Percentiles rank a stretch among this genome's conserved stretches.
Conservation (phyloP, 2,113 vertebrate species). For the Cynoglossus semilaevis region DNA sequence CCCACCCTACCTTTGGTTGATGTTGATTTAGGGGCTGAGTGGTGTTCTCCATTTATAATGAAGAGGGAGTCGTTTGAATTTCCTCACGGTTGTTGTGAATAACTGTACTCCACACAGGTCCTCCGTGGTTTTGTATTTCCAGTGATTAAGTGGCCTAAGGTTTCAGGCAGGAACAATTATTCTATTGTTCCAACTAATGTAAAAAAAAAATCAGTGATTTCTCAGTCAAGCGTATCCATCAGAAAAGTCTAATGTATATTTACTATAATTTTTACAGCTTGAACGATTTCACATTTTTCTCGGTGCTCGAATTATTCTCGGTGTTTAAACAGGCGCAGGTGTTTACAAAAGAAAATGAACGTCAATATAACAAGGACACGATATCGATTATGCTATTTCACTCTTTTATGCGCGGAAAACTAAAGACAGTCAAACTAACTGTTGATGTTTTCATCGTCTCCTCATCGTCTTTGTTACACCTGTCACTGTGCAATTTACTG, state of each 20-base stretch:
- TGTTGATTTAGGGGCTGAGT: constrained; percentile 46
- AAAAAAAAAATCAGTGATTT: constrained; percentile 16
- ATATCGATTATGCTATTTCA: no score
- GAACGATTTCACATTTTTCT: constrained; percentile 15
- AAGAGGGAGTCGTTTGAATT: constrained; percentile 61
- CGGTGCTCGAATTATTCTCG: not conserved
- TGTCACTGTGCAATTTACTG: no score
- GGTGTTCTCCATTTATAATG: constrained; percentile 50
- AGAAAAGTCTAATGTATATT: constrained; percentile 3
- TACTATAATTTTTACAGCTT: constrained; percentile 3
- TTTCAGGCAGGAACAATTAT: constrained; percentile 16
- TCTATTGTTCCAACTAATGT: constrained; percentile 29
- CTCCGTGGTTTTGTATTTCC: constrained; percentile 37
- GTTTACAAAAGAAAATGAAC: no score
- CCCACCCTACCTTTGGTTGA: constrained; percentile 45
- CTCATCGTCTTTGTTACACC: no score
- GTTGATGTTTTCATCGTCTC: no score
- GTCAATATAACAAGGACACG: no score
- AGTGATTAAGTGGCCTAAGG: constrained; percentile 38
- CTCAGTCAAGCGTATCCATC: constrained; percentile 25
- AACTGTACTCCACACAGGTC: constrained; percentile 40
- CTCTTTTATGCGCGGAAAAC: no score
- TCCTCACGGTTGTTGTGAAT: constrained; percentile 46
- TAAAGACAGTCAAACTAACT: no score
- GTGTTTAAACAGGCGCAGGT: not conserved